Percentiles rank a stretch among this genome's conserved stretches.
Conservation (phyloP, 2,888 invertebrate species). For the Drosophila kokeensis region DNA sequence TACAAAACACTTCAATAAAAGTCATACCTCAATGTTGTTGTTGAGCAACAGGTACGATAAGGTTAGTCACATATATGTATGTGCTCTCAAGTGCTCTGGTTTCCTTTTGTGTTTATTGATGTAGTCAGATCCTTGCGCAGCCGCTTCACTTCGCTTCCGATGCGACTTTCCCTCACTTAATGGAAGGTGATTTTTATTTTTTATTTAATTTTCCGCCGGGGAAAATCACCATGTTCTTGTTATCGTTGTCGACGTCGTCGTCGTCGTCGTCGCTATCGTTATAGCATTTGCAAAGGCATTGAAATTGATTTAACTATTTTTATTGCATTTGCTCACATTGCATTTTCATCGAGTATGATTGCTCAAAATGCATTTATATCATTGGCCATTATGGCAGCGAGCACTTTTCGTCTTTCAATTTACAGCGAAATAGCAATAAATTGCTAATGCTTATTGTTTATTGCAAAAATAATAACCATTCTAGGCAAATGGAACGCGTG, state of each 20-base stretch:
- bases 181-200: conserved; percentile 29
- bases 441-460: conserved; percentile 37
- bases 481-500: conserved; percentile 47
- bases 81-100: background rate
- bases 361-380: conserved; percentile 36
- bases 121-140: conserved; percentile 15
- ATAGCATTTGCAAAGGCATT: conserved; percentile 52
- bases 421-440: conserved; percentile 17
- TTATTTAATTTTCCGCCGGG: conserved; percentile 69
- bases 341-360: conserved; percentile 43
- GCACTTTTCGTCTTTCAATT: conserved; percentile 22
- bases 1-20: conserved; percentile 10
- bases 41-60: conserved; percentile 30
- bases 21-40: conserved; percentile 33
- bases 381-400: conserved; percentile 25
- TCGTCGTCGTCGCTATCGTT: conserved; percentile 8
- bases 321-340: conserved; percentile 62
- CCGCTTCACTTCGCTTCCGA: conserved; percentile 50
- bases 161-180: conserved; percentile 22
- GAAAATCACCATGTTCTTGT: conserved; percentile 48
- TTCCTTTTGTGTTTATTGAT: conserved; percentile 16
- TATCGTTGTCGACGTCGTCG: conserved; percentile 13
- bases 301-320: conserved; percentile 75
- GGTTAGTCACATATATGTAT: conserved; percentile 12
- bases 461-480: background rate